Percentiles rank a stretch among this genome's conserved stretches.
Evolutionary conservation across 2,888 invertebrate species (phyloP).

Genomic region (Euplexia lucipara): DNA sequence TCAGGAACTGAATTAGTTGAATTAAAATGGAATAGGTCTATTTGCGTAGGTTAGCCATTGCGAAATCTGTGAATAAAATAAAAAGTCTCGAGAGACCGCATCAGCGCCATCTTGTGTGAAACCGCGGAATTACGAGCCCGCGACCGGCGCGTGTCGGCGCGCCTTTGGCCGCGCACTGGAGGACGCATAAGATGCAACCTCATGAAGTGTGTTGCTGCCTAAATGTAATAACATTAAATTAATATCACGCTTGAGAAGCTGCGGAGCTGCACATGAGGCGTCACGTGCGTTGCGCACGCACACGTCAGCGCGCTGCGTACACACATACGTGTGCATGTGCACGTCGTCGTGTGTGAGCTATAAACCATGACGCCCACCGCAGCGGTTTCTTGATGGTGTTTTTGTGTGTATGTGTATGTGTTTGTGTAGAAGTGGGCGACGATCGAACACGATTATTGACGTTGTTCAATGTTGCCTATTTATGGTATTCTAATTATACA

Average conservation of each 20-base stretch:
- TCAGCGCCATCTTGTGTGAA: slow-evolving; percentile 38
- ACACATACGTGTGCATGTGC: slow-evolving; percentile 25
- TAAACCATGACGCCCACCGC: slow-evolving; percentile 35
- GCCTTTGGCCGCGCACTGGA: neutral
- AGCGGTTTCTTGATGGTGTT: slow-evolving; percentile 1
- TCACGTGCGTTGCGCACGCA: slow-evolving; percentile 46
- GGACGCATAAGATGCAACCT: slow-evolving; percentile 19
- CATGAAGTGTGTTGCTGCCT: slow-evolving; percentile 27
- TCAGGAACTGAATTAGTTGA: neutral
- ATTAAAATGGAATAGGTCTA: neutral
- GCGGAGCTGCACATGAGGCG: slow-evolving; percentile 43
- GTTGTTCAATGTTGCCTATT: slow-evolving; percentile 26
- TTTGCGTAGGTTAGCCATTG: neutral
- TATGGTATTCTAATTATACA: slow-evolving; percentile 28
- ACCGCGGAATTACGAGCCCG: slow-evolving; percentile 13
- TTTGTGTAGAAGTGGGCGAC: slow-evolving; percentile 27
- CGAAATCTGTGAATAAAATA: slow-evolving; percentile 6
- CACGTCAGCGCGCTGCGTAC: neutral
- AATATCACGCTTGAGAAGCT: slow-evolving; percentile 48
- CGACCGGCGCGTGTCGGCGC: neutral
- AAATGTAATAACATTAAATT: slow-evolving; percentile 49
- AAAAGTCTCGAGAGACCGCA: neutral
- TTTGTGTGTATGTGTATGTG: slow-evolving; percentile 27
- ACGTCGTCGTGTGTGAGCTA: slow-evolving; percentile 13
- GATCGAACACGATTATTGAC: slow-evolving; percentile 35